Evolutionary conservation across 2,797 vertebrate species (phyloP).

Genomic region (Serranus cabrilla): DNA sequence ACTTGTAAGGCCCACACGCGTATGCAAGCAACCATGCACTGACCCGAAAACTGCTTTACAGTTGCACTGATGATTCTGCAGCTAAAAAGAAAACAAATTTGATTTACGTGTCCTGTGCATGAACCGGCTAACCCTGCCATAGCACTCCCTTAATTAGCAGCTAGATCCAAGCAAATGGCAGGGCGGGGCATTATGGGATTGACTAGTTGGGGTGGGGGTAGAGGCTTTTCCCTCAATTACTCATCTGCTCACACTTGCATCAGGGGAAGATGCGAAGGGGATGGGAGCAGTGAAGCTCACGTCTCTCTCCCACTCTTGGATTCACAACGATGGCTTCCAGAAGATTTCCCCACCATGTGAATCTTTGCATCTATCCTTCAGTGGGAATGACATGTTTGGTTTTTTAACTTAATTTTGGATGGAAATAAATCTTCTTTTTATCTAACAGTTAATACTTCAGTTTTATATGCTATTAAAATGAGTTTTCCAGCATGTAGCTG

Average conservation of each 20-base stretch:
- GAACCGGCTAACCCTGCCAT: slow-evolving; percentile 58
- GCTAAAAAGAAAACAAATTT: slow-evolving; percentile 42
- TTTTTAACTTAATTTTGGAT: neutral
- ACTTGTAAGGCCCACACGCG: neutral
- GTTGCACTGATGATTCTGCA: slow-evolving; percentile 28
- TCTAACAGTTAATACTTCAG: neutral
- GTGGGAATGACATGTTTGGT: neutral
- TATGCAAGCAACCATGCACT: neutral
- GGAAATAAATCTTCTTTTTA: neutral
- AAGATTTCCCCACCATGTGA: slow-evolving; percentile 18
- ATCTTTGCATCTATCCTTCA: slow-evolving; percentile 12
- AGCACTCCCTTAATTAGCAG: slow-evolving; percentile 75
- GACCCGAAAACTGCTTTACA: neutral
- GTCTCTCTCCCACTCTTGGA: slow-evolving; percentile 14
- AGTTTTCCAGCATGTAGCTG: neutral
- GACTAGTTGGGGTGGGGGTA: slow-evolving; percentile 29
- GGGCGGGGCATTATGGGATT: slow-evolving; percentile 59
- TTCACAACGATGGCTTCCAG: slow-evolving; percentile 23
- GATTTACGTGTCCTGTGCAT: slow-evolving; percentile 60
- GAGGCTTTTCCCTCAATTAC: slow-evolving; percentile 38
- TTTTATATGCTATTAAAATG: neutral
- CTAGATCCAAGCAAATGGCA: slow-evolving; percentile 64
- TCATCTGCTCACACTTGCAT: slow-evolving; percentile 49
- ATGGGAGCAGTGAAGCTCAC: slow-evolving; percentile 37
- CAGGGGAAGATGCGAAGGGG: slow-evolving; percentile 27